Evolutionary conservation across 2,888 invertebrate species (phyloP).

Genomic region (Smittia aterrima): DNA sequence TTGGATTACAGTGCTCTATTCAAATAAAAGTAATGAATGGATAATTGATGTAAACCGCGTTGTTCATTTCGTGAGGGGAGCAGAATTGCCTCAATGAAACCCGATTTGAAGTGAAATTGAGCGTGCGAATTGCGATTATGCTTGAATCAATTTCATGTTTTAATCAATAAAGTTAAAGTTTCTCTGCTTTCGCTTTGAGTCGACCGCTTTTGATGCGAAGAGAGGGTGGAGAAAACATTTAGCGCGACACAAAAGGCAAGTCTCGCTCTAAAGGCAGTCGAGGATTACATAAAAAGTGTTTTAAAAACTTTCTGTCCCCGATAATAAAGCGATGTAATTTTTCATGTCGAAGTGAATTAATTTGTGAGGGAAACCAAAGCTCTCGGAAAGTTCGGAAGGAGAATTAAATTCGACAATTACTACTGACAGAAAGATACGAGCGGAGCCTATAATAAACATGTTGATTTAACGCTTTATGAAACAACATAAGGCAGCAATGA

Average conservation of each 20-base stretch:
- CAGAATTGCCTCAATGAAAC: neutral
- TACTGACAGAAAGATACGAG: neutral
- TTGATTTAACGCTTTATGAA: conserved; percentile 33
- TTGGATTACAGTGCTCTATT: conserved; percentile 29
- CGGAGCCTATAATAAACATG: conserved; percentile 12
- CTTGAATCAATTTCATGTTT: conserved; percentile 23
- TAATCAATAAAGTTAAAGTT: conserved; percentile 28
- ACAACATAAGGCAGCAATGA: conserved; percentile 34
- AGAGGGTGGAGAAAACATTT: neutral
- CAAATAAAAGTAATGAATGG: conserved; percentile 17
- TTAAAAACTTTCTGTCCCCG: neutral
- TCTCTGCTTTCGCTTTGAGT: neutral
- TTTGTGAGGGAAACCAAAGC: neutral
- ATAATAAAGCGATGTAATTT: neutral
- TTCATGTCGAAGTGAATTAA: conserved; percentile 19
- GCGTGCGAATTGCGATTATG: conserved; percentile 33
- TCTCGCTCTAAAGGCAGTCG: neutral
- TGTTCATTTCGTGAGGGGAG: neutral
- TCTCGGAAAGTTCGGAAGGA: neutral
- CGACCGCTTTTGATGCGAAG: neutral
- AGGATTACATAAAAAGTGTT: conserved; percentile 6
- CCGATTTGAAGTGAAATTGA: conserved; percentile 32
- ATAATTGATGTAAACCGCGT: conserved; percentile 23
- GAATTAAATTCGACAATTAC: conserved; percentile 14
- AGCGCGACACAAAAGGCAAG: neutral